Percentiles rank a stretch among this genome's conserved stretches.
Conservation (phyloP, 2,113 vertebrate genomes). For the Toxotes chatareus region DNA sequence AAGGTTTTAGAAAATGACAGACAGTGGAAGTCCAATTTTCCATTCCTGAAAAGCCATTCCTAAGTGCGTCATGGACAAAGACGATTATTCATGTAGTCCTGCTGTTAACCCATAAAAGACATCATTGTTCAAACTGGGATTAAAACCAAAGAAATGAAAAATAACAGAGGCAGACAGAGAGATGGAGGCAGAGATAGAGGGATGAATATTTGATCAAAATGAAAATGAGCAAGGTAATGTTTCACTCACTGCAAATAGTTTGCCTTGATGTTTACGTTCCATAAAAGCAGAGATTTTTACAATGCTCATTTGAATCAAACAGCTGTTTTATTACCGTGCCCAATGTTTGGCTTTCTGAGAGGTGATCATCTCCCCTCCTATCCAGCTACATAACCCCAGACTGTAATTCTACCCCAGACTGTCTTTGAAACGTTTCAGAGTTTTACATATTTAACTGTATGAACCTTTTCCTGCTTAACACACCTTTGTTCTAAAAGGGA, state of each 20-base stretch:
- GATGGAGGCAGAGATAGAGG: neutral
- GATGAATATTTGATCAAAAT: neutral
- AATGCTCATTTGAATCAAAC: slow-evolving; percentile 29
- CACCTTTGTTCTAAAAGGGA: slow-evolving; percentile 1
- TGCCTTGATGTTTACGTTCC: slow-evolving; percentile 1
- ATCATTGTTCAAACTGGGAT: slow-evolving; percentile 21
- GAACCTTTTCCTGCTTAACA: neutral
- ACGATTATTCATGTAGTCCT: slow-evolving; percentile 39
- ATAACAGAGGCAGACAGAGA: neutral
- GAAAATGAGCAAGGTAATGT: neutral
- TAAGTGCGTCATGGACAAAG: slow-evolving; percentile 39
- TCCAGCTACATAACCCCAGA: neutral
- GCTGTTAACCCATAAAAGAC: slow-evolving; percentile 21
- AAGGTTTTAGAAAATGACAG: neutral
- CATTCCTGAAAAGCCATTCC: slow-evolving; percentile 28
- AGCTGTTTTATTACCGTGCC: slow-evolving; percentile 1
- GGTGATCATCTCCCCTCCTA: neutral
- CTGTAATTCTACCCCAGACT: neutral
- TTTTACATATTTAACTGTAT: slow-evolving; percentile 1
- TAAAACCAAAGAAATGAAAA: slow-evolving; percentile 7
- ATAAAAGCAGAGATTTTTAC: slow-evolving; percentile 35
- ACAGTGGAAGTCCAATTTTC: slow-evolving; percentile 23
- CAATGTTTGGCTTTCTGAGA: neutral
- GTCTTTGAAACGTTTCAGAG: neutral
- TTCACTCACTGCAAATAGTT: slow-evolving; percentile 5